Evolutionary conservation across 2,797 vertebrate species (phyloP).

Genomic region (Balearica regulorum): DNA sequence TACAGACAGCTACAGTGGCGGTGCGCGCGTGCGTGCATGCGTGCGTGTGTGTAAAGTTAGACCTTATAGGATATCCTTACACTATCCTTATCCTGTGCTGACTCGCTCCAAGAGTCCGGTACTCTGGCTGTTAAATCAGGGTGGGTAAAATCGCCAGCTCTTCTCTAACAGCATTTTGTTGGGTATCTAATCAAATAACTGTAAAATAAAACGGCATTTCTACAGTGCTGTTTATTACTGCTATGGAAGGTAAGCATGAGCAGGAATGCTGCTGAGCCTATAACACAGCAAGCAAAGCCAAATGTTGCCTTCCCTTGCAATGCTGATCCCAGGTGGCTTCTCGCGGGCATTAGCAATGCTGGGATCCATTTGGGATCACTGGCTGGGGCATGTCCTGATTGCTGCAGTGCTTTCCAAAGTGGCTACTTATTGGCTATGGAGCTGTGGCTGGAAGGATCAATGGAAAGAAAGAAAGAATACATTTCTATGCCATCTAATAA

Average conservation of each 20-base stretch:
- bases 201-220: background rate
- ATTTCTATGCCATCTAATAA: background rate
- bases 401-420: background rate
- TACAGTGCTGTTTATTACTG: background rate
- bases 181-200: background rate
- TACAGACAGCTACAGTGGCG: background rate
- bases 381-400: background rate
- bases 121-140: background rate
- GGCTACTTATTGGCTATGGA: background rate
- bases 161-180: background rate
- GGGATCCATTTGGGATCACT: background rate
- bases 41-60: background rate
- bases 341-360: background rate
- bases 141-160: background rate
- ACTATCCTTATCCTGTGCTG: accelerated
- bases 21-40: accelerated
- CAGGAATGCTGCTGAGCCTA: background rate
- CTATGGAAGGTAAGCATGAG: background rate
- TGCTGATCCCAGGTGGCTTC: background rate
- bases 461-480: background rate
- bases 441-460: background rate
- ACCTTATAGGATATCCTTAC: background rate
- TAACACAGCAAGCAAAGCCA: background rate
- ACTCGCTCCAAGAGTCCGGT: background rate
- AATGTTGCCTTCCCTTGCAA: background rate